These are phyloP conservation scores for Manis pentadactyla DNA, from an alignment of 2,797 vertebrate species.

Conservation along the genomic window DNA sequence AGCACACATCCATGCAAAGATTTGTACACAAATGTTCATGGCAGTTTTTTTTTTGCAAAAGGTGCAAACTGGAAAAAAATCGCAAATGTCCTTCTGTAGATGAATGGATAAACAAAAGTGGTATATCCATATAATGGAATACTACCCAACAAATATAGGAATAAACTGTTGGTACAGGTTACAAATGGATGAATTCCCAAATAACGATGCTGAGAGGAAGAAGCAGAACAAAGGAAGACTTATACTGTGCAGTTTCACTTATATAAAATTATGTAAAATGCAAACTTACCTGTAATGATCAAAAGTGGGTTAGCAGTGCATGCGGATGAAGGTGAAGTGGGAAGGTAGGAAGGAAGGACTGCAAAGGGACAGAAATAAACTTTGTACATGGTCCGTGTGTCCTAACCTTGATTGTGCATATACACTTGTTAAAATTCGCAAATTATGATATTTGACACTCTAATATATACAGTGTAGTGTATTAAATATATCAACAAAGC, in stretches of 20 bases:
- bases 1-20: rapidly evolving
- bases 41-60: neutral
- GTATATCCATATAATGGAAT: rapidly evolving
- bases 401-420: rapidly evolving
- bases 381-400: rapidly evolving
- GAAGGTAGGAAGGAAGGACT: neutral
- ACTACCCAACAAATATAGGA: neutral
- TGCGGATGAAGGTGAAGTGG: rapidly evolving
- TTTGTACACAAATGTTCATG: rapidly evolving
- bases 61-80: neutral
- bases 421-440: neutral
- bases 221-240: too few species aligned
- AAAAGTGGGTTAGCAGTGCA: neutral
- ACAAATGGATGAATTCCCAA: neutral
- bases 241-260: neutral
- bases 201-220: rapidly evolving
- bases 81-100: too few species aligned
- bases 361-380: neutral
- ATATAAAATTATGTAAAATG: neutral
- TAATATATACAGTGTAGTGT: rapidly evolving
- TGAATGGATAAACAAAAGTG: neutral
- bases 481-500: neutral
- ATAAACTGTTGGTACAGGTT: rapidly evolving
- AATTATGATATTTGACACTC: too few species aligned
- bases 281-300: too few species aligned